Conservation (phyloP, 2,888 invertebrate genomes). For the Tipula lateralis region DNA sequence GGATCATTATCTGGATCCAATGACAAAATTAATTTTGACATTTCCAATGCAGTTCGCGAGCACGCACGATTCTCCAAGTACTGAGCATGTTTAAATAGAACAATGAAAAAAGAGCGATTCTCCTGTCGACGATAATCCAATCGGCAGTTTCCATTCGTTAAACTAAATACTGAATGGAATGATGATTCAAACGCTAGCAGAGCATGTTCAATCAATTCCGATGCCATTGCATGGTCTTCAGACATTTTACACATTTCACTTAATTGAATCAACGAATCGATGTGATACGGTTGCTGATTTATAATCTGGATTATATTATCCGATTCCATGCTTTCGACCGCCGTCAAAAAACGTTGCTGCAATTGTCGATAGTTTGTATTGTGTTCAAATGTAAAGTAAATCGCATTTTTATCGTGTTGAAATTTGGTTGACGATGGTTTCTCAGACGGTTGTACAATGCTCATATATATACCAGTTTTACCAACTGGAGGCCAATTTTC, state of each 20-base stretch:
- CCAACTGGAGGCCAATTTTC: slow-evolving; percentile 67
- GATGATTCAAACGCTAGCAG: slow-evolving; percentile 71
- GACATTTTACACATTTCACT: slow-evolving; percentile 72
- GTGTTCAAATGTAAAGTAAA: slow-evolving; percentile 71
- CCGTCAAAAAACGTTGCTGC: slow-evolving; percentile 69
- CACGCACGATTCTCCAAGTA: slow-evolving; percentile 76
- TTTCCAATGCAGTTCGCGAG: slow-evolving; percentile 80
- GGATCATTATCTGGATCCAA: slow-evolving; percentile 73
- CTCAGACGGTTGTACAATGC: slow-evolving; percentile 50
- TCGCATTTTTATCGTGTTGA: slow-evolving; percentile 45
- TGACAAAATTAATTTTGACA: slow-evolving; percentile 75
- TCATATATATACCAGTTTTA: slow-evolving; percentile 71
- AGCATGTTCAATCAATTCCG: slow-evolving; percentile 73
- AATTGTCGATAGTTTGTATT: slow-evolving; percentile 66
- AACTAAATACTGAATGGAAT: slow-evolving; percentile 74
- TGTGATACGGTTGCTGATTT: slow-evolving; percentile 70
- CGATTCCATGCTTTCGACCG: slow-evolving; percentile 73
- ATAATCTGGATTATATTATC: slow-evolving; percentile 72
- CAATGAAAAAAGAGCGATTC: slow-evolving; percentile 75
- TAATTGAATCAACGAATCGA: slow-evolving; percentile 73
- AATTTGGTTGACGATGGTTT: slow-evolving; percentile 36
- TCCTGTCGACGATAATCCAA: slow-evolving; percentile 75
- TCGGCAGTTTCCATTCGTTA: slow-evolving; percentile 67
- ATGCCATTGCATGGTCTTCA: slow-evolving; percentile 73
- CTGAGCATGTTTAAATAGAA: slow-evolving; percentile 73